These are phyloP conservation scores for Dendrocopos noguchii DNA, from an alignment of 2,113 vertebrate genomes.

Conservation along the genomic window DNA sequence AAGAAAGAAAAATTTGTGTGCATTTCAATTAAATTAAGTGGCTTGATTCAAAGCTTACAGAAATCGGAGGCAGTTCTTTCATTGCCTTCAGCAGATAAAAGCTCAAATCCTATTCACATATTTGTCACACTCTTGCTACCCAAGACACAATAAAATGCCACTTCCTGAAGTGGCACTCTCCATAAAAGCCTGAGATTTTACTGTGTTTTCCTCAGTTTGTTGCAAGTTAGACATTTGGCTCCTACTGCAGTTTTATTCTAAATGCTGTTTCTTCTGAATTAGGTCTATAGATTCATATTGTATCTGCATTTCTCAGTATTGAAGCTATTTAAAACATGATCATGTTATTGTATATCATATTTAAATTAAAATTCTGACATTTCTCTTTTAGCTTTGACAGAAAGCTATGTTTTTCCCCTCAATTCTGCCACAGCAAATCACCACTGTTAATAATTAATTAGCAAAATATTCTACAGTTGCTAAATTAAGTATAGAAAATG, in stretches of 20 bases:
- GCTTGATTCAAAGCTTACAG: neutral
- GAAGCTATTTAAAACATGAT: constrained; percentile 34
- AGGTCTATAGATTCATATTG: neutral
- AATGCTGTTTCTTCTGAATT: neutral
- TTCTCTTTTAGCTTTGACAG: constrained; percentile 29
- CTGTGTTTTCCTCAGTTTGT: neutral
- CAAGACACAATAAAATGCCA: neutral
- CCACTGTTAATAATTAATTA: constrained; percentile 63
- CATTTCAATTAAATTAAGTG: constrained; percentile 10
- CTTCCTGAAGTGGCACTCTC: neutral
- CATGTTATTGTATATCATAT: constrained; percentile 21
- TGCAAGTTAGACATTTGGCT: neutral
- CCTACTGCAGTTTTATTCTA: neutral
- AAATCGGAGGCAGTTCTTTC: constrained; percentile 11
- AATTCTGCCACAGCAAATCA: constrained; percentile 46
- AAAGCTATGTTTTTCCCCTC: constrained; percentile 27
- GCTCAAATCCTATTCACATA: neutral
- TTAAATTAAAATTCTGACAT: constrained; percentile 22
- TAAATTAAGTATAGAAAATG: constrained; percentile 14
- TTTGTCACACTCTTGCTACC: neutral
- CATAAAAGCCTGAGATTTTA: neutral
- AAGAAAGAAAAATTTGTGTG: neutral
- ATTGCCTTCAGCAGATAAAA: neutral
- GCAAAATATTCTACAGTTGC: constrained; percentile 59
- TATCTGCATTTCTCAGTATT: neutral